Conservation (phyloP, 2,113 vertebrate genomes). For the Rafetus swinhoei region DNA sequence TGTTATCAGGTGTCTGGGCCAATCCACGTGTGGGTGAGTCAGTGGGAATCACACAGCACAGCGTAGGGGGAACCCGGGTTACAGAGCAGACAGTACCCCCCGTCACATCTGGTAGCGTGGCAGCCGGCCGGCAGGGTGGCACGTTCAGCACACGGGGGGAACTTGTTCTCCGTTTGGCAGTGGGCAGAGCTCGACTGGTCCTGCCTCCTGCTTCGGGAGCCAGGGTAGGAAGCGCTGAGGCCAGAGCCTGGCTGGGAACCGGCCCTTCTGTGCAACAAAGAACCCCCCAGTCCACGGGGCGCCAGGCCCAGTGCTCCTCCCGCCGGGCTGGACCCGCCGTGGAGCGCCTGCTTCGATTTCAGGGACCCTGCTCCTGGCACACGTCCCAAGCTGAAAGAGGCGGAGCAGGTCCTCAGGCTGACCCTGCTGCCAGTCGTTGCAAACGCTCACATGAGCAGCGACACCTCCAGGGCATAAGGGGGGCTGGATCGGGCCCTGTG, state of each 20-base stretch:
- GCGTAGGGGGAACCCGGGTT: too few species aligned
- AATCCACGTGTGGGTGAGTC: too few species aligned
- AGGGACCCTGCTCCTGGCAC: background rate
- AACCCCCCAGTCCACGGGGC: too few species aligned
- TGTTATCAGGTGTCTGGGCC: too few species aligned
- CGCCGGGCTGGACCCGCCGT: background rate
- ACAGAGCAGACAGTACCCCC: too few species aligned
- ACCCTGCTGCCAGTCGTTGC: background rate
- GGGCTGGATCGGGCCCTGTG: background rate
- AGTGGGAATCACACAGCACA: too few species aligned
- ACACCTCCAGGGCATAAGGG: background rate
- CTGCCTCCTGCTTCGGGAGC: background rate
- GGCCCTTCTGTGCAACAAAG: background rate
- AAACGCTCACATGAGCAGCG: background rate
- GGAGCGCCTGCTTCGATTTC: background rate
- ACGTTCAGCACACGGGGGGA: background rate
- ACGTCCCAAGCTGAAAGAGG: background rate
- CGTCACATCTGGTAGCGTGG: background rate
- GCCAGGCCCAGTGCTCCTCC: too few species aligned
- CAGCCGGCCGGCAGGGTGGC: background rate
- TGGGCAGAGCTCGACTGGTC: background rate
- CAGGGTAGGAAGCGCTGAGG: fast-evolving
- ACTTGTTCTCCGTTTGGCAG: background rate
- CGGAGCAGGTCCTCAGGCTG: background rate
- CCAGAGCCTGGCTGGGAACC: background rate